phyloP scores from a whole-genome alignment of 2,113 vertebrate species.

The Saguinus midas region DNA sequence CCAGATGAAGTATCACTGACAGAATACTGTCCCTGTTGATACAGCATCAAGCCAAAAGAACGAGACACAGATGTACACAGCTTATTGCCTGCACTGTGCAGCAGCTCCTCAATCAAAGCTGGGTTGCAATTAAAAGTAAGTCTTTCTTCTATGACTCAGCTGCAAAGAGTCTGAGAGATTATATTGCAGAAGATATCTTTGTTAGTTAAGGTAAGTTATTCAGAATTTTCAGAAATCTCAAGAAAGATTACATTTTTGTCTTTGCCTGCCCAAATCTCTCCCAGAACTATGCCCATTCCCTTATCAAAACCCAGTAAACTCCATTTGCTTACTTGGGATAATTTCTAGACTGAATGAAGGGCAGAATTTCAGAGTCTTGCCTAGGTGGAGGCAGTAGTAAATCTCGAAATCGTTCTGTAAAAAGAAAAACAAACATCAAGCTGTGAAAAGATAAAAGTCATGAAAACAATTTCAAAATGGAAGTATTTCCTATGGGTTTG shows the following conservation, averaged over 20 bases:
- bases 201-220: slow-evolving; percentile 7
- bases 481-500: background rate
- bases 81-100: background rate
- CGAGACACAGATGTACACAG: slow-evolving; percentile 39
- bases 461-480: background rate
- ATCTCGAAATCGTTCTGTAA: slow-evolving; percentile 92
- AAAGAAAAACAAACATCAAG: slow-evolving; percentile 65
- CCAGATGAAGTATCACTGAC: slow-evolving; percentile 46
- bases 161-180: background rate
- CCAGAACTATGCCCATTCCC: too few relatives aligned
- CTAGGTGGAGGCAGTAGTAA: slow-evolving; percentile 88
- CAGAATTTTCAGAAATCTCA: slow-evolving; percentile 15
- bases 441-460: slow-evolving; percentile 6
- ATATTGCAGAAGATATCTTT: background rate
- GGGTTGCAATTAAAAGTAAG: background rate
- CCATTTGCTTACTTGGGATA: slow-evolving; percentile 92
- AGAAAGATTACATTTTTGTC: background rate
- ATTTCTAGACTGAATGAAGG: slow-evolving; percentile 91
- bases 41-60: slow-evolving; percentile 47
- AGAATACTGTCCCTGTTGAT: slow-evolving; percentile 62
- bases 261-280: background rate
- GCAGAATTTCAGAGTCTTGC: slow-evolving; percentile 90
- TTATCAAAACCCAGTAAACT: slow-evolving; percentile 56
- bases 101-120: background rate
- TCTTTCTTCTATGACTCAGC: background rate